These are phyloP conservation scores for Orgyia antiqua DNA, from an alignment of 2,888 invertebrate genomes.

Conservation along the genomic window DNA sequence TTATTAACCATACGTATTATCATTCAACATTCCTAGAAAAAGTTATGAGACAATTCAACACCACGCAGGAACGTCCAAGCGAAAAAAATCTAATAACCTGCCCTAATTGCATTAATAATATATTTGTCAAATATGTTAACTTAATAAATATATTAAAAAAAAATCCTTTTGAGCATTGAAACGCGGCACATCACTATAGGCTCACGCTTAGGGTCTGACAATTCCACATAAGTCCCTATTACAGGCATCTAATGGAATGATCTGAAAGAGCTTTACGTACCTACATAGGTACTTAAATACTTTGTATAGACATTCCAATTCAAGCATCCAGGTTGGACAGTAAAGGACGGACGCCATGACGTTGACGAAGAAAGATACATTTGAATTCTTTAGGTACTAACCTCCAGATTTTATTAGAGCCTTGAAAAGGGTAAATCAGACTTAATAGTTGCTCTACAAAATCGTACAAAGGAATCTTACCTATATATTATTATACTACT, in stretches of 20 bases:
- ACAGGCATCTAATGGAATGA: conserved; percentile 22
- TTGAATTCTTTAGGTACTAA: conserved; percentile 11
- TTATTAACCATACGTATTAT: too few relatives aligned
- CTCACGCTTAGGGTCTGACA: conserved; percentile 19
- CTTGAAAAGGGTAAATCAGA: neutral
- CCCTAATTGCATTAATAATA: too few relatives aligned
- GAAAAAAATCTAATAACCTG: too few relatives aligned
- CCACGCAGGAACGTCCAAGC: too few relatives aligned
- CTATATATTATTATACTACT: neutral
- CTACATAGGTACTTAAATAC: too few relatives aligned
- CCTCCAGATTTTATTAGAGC: conserved; percentile 17
- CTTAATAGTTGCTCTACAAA: neutral
- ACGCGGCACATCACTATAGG: conserved; percentile 15
- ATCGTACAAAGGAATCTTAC: too few relatives aligned
- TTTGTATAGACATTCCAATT: conserved; percentile 13
- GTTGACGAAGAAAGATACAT: conserved; percentile 25
- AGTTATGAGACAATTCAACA: too few relatives aligned
- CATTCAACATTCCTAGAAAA: too few relatives aligned
- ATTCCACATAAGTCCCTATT: conserved; percentile 15
- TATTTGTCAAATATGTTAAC: too few relatives aligned
- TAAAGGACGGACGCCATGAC: conserved; percentile 14
- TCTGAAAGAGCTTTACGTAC: conserved; percentile 15
- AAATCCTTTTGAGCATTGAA: too few relatives aligned
- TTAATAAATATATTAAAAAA: too few relatives aligned
- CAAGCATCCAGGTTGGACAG: conserved; percentile 11